Base-by-base conservation (phyloP, 2,113 vertebrate species). In the Chascanopsetta lugubris region DNA sequence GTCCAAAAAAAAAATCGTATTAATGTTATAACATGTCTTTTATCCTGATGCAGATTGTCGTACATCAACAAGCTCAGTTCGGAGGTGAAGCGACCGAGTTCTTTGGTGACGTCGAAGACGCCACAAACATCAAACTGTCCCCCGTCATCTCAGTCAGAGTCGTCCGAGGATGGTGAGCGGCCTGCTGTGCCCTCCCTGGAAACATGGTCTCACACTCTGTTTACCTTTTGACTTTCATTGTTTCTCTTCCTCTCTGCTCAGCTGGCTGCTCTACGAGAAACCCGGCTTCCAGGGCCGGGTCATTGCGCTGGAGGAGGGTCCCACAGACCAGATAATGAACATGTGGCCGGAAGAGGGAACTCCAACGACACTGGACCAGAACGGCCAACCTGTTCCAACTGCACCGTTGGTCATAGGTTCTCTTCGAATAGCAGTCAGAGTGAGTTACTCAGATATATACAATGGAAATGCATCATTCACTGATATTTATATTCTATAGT, bases 231-330 rank as follows among this genome's bases (percentile, higher is more conserved):
- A 54, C 6, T 17, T 42, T 38, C 12, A 27, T 17, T 8, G 9
- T 18, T 22, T 18, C 17, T 57, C 36, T 25, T 43, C 63, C 8
- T 75, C 50, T 63, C 20, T 48, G n/a, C 72, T 32, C 25, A 99
- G 97, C 84, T 99, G 97, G 97, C 93, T 98, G 79, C 90, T 99
- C 12, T 98, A 96, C 87, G 96, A 98, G 64, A 95, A 95, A 69
- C 94, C 95, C 30, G 93, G 96, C 83, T 99, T 96, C 86, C 94
- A 95, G 91, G 97, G 97, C 0, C 92, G 93, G 2, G 86, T 90
- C 49, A 82, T 98, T 32, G 93, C 96, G 0, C 66, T 99, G 20
- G 97, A 99, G 79, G 97, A 99, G 88, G 97, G 96, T 74, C 91
- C 94, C 21, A 51, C 93, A 57, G 95, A 98, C 34, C 70, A 84